Evolutionary conservation across 2,113 vertebrate genomes (phyloP).

Genomic region (Leucosticte australis): DNA sequence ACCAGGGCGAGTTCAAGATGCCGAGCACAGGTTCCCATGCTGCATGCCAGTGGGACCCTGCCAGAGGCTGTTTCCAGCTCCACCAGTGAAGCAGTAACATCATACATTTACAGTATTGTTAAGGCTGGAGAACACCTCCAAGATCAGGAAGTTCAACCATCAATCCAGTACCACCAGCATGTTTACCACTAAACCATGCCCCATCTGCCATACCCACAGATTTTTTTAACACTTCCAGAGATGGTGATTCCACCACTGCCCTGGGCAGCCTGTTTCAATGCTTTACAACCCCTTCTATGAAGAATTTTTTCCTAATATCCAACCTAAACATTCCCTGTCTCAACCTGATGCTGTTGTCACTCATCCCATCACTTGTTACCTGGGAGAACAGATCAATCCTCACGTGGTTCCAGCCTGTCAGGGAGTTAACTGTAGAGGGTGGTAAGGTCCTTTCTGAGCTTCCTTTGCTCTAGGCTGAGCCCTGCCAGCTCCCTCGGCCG

Average conservation of each 20-base stretch:
- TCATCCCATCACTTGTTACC: neutral
- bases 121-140: neutral
- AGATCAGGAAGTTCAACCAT: neutral
- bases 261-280: neutral
- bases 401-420: no score
- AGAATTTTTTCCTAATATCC: neutral
- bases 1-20: neutral
- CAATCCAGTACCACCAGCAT: neutral
- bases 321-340: neutral
- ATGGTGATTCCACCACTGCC: neutral
- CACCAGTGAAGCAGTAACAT: neutral
- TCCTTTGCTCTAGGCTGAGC: neutral
- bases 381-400: neutral
- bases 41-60: neutral
- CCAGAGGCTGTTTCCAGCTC: neutral
- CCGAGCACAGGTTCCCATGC: accelerated
- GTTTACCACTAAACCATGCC: neutral
- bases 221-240: neutral
- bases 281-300: neutral
- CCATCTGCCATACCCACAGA: neutral
- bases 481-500: accelerated
- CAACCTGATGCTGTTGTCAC: accelerated
- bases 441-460: neutral
- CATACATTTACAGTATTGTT: neutral
- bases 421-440: accelerated